Evolutionary conservation across 2,888 invertebrate species (phyloP), one percentile per base, ranked within the genome.

Genomic region (Lapara coniferarum): DNA sequence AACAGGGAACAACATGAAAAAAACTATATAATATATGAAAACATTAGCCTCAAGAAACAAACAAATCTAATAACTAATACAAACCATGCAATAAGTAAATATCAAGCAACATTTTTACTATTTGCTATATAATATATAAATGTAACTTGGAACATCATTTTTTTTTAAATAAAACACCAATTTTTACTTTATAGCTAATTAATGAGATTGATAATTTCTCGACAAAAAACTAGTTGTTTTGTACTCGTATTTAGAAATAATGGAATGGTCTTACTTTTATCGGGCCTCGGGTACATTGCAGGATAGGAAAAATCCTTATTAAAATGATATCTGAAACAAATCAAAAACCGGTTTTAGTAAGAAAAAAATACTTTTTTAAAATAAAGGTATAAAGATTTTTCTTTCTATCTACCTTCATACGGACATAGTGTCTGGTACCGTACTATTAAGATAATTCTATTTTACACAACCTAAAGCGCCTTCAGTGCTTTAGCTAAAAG

Each of bases 311-410:
- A 74, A 70, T 77, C 72, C 75, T 75, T 77, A 76, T 71, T 75
- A 79, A 81, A 77, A 75, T 76, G 46, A 87, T 86, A 92, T 91
- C 92, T 93, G 92, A 53, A 92, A 92, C 90, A 91, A 92, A 74
- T 72, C n/a, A 79, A 80, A 79, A 70, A 5, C 51, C 52, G 44
- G 55, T 69, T 67, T 56, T 44, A 44, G 6, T 16, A 44, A 66
- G 19, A n/a, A 59, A 16, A 63, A 19, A 66, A 13, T 6, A 59
- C 37, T 37, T 7, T 37, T 37, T 37, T 37, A 7, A 7, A n/a
- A n/a, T n/a, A n/a, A n/a, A n/a, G n/a, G n/a, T n/a, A n/a, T n/a
- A n/a, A n/a, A n/a, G n/a, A n/a, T n/a, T n/a, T n/a, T n/a, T n/a
- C n/a, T n/a, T n/a, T n/a, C n/a, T n/a, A n/a, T n/a, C n/a, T n/a